A percentile compares a stretch with the other conserved stretches of the same genome.
These are phyloP conservation scores for Macaria liturata DNA, from an alignment of 2,888 invertebrate species.

Conservation along the genomic window DNA sequence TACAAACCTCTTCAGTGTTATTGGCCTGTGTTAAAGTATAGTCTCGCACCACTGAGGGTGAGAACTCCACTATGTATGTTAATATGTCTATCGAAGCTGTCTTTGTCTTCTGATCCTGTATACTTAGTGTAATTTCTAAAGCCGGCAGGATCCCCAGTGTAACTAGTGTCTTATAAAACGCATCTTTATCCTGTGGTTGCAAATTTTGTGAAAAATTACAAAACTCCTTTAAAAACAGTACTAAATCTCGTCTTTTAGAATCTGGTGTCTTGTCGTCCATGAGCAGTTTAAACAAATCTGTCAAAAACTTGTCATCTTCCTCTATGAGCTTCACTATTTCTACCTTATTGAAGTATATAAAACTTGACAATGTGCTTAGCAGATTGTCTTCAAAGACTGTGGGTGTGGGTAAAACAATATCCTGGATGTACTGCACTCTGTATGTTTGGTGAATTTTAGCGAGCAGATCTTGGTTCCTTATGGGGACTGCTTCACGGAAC, in stretches of 20 bases:
- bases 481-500: slow-evolving; percentile 97
- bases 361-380: slow-evolving; percentile 98
- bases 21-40: slow-evolving; percentile 97
- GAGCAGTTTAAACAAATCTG: slow-evolving; percentile 96
- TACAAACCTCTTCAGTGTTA: slow-evolving; percentile 91
- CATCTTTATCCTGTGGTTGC: slow-evolving; percentile 98
- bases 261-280: slow-evolving; percentile 94
- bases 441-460: slow-evolving; percentile 99
- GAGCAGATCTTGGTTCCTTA: slow-evolving; percentile 96
- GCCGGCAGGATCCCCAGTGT: slow-evolving; percentile 94
- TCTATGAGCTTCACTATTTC: slow-evolving; percentile 99
- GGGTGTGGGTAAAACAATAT: slow-evolving; percentile 99
- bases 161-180: slow-evolving; percentile 97
- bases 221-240: slow-evolving; percentile 99
- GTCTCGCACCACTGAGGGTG: slow-evolving; percentile 98
- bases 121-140: slow-evolving; percentile 94
- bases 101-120: slow-evolving; percentile 97
- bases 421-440: slow-evolving; percentile 99
- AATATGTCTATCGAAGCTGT: slow-evolving; percentile 99
- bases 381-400: slow-evolving; percentile 99
- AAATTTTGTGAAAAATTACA: slow-evolving; percentile 99
- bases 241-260: slow-evolving; percentile 94
- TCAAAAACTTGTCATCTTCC: slow-evolving; percentile 98
- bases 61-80: slow-evolving; percentile 98
- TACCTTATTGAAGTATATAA: slow-evolving; percentile 99